Evolutionary conservation across 1,140 invertebrate species (phyloP), one percentile per base, ranked within the genome.

Genomic region (Neuroterus valhalla): DNA sequence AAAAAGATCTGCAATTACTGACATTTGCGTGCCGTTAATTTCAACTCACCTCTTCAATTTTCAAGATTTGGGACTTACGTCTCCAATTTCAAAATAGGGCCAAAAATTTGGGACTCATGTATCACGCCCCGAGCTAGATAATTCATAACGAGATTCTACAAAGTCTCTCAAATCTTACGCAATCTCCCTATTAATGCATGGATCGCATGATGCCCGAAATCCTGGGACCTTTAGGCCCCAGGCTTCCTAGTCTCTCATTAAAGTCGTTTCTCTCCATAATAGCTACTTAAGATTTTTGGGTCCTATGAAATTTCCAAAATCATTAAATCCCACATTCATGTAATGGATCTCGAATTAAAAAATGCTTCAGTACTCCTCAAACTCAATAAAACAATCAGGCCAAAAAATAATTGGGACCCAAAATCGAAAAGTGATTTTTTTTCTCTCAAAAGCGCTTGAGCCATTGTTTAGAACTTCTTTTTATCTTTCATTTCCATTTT

Each of bases 131-230:
- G 26, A 62, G 21, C 6, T 26, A 62, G 21, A 26, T 62, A 62
- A 62, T 26, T 26, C 11, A 26, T 15, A 26, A 62, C 21, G 52
- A 62, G 52, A 62, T 62, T 62, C 23, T 26, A 62, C 52, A 26
- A 26, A 62, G 46, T 48, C 17, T 48, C 17, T 48, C 46, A 48
- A 62, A 10, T 62, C 12, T 62, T 62, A 62, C 46, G 23, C 55
- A 45, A 70, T 17, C 66, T 14, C 3, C 43, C 66, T 48, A 66
- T 76, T 76, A 76, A 76, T 76, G 74, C 70, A 76, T 66, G 48
- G 70, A 76, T 76, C 74, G 74, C 74, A 76, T 76, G 74, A 76
- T 76, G 74, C 66, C 74, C 69, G 62, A 75, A 62, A 62, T 26
- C 23, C 11, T 6, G 50, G 50, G 50, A 52, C 23, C 26, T 62